Conservation (phyloP, 2,888 invertebrate genomes). For the Drosophila subquinaria region DNA sequence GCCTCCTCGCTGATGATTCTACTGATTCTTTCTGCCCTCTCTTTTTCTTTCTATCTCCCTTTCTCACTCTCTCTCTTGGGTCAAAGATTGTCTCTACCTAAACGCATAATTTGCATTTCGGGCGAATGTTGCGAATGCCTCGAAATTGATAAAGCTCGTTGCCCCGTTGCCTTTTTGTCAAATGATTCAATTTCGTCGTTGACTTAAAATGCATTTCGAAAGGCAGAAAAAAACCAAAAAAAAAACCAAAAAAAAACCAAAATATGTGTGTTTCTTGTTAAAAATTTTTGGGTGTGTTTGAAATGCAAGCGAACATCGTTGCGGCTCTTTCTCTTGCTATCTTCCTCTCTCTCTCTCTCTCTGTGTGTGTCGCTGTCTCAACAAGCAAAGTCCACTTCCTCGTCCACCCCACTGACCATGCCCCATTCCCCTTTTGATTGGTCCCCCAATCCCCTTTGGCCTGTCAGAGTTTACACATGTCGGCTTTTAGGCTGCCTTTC, state of each 20-base stretch:
- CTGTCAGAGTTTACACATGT: constrained; percentile 72
- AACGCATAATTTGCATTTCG: constrained; percentile 76
- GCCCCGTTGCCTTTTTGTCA: constrained; percentile 63
- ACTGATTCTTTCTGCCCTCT: neutral
- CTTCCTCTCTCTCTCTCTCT: too few relatives aligned
- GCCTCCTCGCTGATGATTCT: constrained; percentile 5
- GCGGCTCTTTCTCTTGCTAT: neutral
- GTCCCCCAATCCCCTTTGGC: constrained; percentile 14
- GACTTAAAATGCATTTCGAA: constrained; percentile 70
- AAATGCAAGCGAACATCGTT: constrained; percentile 42
- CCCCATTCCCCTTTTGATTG: neutral
- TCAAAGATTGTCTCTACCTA: constrained; percentile 58
- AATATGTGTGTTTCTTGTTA: constrained; percentile 40
- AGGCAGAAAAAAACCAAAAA: constrained; percentile 18
- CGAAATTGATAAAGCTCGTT: constrained; percentile 65
- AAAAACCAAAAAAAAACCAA: constrained; percentile 6
- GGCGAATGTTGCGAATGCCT: constrained; percentile 31
- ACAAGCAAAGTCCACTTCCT: constrained; percentile 30
- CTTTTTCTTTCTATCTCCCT: neutral
- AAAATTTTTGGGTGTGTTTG: constrained; percentile 54
- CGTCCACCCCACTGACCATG: constrained; percentile 16
- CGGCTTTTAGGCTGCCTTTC: constrained; percentile 56
- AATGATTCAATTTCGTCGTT: constrained; percentile 79
- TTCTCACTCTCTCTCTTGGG: constrained; percentile 16
- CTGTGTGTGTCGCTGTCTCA: neutral